Percentiles rank a stretch among this genome's conserved stretches.
Conservation (phyloP, 2,888 invertebrate species). For the Arenicola marina region DNA sequence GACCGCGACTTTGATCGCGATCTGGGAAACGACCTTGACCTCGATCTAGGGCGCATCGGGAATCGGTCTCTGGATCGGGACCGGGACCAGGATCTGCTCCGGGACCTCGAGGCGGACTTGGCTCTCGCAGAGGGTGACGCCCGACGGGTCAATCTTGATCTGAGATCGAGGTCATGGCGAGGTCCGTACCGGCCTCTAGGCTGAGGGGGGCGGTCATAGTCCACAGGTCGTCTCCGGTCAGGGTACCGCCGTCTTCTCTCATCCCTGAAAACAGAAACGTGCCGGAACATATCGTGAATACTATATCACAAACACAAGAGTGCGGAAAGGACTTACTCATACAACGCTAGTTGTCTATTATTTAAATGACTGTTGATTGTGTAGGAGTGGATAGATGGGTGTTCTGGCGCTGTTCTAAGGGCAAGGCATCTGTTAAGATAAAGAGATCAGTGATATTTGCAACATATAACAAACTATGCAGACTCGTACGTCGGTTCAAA, state of each 20-base stretch:
- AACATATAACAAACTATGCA: no score
- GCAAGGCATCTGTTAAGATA: no score
- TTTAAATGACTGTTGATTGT: no score
- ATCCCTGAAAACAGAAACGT: background rate
- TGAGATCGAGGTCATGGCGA: background rate
- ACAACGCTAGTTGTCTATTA: no score
- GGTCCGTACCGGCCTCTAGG: background rate
- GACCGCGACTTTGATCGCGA: slow-evolving; percentile 40
- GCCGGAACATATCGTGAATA: no score
- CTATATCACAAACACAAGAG: no score
- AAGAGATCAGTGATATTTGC: no score
- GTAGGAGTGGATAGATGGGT: no score
- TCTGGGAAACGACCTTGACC: slow-evolving; percentile 62
- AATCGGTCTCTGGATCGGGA: slow-evolving; percentile 8
- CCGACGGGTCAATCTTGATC: slow-evolving; percentile 1
- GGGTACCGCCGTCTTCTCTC: background rate
- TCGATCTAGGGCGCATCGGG: slow-evolving; percentile 46
- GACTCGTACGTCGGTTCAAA: no score
- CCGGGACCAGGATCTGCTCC: slow-evolving; percentile 1
- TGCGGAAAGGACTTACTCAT: no score
- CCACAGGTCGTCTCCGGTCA: slow-evolving; percentile 1
- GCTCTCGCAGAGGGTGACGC: background rate
- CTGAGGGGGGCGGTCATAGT: background rate
- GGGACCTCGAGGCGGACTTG: slow-evolving; percentile 9
- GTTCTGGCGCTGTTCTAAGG: no score